A percentile compares a stretch with the other conserved stretches of the same genome.
Conservation (phyloP, 2,888 invertebrate species). For the Euclidia mi region DNA sequence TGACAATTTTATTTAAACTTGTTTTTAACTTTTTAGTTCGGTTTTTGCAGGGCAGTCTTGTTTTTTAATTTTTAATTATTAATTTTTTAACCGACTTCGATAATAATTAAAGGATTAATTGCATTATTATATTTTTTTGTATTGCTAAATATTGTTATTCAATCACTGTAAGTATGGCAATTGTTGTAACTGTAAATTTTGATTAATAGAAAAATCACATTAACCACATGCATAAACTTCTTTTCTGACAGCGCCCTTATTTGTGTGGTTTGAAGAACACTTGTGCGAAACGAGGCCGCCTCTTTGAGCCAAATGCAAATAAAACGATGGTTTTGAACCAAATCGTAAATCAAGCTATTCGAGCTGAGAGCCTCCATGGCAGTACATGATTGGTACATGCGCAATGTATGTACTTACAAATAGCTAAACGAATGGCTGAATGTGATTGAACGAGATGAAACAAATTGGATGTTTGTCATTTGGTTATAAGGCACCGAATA, state of each 20-base stretch:
- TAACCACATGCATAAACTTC: background rate
- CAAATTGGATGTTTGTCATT: background rate
- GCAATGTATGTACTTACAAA: background rate
- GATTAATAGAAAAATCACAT: background rate
- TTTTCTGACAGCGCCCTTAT: slow-evolving; percentile 13
- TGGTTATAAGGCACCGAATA: too few relatives aligned
- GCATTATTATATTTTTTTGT: too few relatives aligned
- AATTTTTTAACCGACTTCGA: too few relatives aligned
- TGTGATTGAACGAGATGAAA: background rate
- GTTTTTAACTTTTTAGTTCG: too few relatives aligned
- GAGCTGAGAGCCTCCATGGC: slow-evolving; percentile 38
- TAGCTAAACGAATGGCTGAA: background rate
- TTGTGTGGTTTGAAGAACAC: slow-evolving; percentile 55
- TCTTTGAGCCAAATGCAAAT: slow-evolving; percentile 66
- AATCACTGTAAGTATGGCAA: too few relatives aligned
- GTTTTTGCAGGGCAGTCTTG: too few relatives aligned
- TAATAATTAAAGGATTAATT: too few relatives aligned
- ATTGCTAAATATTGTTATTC: too few relatives aligned
- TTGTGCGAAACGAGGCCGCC: slow-evolving; percentile 46
- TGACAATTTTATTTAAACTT: too few relatives aligned
- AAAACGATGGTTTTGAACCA: slow-evolving; percentile 63
- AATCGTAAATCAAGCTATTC: slow-evolving; percentile 76
- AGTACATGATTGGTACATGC: slow-evolving; percentile 11
- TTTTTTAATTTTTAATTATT: too few relatives aligned
- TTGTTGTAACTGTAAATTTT: too few relatives aligned